These are phyloP conservation scores for Trinectes maculatus DNA, from an alignment of 2,113 vertebrate genomes.

Conservation along the genomic window DNA sequence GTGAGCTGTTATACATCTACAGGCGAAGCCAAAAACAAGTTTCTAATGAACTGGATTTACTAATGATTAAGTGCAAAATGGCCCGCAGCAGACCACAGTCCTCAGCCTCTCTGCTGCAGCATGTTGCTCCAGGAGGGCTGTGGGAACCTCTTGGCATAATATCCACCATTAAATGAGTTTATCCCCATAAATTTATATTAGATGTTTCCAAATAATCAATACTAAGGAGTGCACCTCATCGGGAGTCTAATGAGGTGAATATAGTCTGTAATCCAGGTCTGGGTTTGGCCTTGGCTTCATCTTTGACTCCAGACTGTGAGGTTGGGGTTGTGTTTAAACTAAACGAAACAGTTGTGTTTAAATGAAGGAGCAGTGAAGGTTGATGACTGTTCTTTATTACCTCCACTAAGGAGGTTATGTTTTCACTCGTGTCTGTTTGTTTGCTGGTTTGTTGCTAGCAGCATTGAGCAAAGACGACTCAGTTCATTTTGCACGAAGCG, in stretches of 20 bases:
- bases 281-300: conserved; percentile 11
- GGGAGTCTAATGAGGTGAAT: conserved; percentile 16
- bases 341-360: too few species aligned
- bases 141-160: conserved; percentile 28
- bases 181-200: conserved; percentile 46
- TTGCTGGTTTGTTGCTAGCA: too few species aligned
- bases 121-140: conserved; percentile 22
- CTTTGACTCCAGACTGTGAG: neutral
- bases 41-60: conserved; percentile 39
- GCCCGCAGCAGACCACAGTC: conserved; percentile 17
- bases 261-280: conserved; percentile 10
- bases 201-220: conserved; percentile 39
- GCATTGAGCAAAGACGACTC: too few species aligned
- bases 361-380: too few species aligned
- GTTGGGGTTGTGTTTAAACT: conserved; percentile 29
- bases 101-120: conserved; percentile 20
- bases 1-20: conserved; percentile 31
- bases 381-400: too few species aligned
- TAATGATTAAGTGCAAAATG: conserved; percentile 57
- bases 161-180: conserved; percentile 31
- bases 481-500: too few species aligned
- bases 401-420: too few species aligned
- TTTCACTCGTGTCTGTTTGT: too few species aligned
- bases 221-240: conserved; percentile 29
- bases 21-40: conserved; percentile 42